Evolutionary conservation across 1,140 invertebrate genomes (phyloP).

Genomic region (Antheraea pernyi): DNA sequence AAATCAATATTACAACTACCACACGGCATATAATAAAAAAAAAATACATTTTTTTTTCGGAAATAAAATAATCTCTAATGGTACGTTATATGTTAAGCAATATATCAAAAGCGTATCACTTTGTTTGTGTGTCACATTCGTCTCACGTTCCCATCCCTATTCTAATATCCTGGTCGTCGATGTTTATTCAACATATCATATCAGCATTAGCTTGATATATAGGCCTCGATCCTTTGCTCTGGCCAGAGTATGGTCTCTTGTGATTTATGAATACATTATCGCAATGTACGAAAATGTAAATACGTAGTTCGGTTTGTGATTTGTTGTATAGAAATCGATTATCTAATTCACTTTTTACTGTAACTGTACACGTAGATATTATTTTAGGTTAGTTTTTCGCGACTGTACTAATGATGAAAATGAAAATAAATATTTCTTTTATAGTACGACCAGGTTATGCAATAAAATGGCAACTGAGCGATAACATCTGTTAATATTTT

Average conservation of each 20-base stretch:
- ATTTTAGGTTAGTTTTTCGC: no score
- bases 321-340: neutral
- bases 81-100: slow-evolving; percentile 5
- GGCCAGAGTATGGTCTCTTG: slow-evolving; percentile 22
- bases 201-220: slow-evolving; percentile 75
- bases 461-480: no score
- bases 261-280: slow-evolving; percentile 65
- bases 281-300: slow-evolving; percentile 17
- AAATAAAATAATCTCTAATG: neutral
- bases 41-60: no score
- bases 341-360: neutral
- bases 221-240: slow-evolving; percentile 54
- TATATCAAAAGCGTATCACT: slow-evolving; percentile 34
- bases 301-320: neutral
- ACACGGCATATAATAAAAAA: no score
- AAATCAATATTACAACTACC: no score
- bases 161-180: slow-evolving; percentile 60
- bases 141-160: slow-evolving; percentile 56
- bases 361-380: no score
- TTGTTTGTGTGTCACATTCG: slow-evolving; percentile 64
- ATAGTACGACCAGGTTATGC: no score
- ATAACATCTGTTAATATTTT: no score
- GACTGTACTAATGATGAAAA: no score
- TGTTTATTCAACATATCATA: slow-evolving; percentile 78
- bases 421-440: no score